phyloP scores from a whole-genome alignment of 1,140 invertebrate species.

The Trachymyrmex septentrionalis region DNA sequence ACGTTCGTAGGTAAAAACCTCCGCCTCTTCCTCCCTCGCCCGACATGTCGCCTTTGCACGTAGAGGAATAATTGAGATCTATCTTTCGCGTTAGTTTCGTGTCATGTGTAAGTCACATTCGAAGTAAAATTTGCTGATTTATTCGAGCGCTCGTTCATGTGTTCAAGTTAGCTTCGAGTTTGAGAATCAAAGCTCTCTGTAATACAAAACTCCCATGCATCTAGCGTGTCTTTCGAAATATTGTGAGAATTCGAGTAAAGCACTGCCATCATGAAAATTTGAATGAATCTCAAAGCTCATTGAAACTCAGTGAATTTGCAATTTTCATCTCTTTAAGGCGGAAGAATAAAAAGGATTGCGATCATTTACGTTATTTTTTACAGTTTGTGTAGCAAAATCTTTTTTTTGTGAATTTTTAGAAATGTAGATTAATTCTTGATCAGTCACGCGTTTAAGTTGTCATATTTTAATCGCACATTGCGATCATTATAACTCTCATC shows the following conservation, averaged over 20 bases:
- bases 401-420: background rate
- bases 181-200: slow-evolving; percentile 68
- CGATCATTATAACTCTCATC: background rate
- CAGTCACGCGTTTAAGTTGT: background rate
- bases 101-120: slow-evolving; percentile 28
- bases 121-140: slow-evolving; percentile 16
- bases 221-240: background rate
- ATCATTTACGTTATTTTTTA: background rate
- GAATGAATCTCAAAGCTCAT: slow-evolving; percentile 13
- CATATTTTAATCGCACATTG: background rate
- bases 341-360: background rate
- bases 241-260: slow-evolving; percentile 30
- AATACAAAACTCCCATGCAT: background rate
- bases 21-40: background rate
- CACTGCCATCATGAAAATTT: slow-evolving; percentile 48
- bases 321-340: background rate
- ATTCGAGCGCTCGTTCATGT: slow-evolving; percentile 48
- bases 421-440: background rate
- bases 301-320: slow-evolving; percentile 20
- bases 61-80: slow-evolving; percentile 41
- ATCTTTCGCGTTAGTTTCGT: slow-evolving; percentile 39
- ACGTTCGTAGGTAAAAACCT: slow-evolving; percentile 62
- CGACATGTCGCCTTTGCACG: slow-evolving; percentile 54
- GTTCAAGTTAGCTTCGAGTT: slow-evolving; percentile 71
- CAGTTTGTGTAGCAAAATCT: background rate